Evolutionary conservation across 1,140 invertebrate species (phyloP).

Genomic region (Sogatella furcifera): DNA sequence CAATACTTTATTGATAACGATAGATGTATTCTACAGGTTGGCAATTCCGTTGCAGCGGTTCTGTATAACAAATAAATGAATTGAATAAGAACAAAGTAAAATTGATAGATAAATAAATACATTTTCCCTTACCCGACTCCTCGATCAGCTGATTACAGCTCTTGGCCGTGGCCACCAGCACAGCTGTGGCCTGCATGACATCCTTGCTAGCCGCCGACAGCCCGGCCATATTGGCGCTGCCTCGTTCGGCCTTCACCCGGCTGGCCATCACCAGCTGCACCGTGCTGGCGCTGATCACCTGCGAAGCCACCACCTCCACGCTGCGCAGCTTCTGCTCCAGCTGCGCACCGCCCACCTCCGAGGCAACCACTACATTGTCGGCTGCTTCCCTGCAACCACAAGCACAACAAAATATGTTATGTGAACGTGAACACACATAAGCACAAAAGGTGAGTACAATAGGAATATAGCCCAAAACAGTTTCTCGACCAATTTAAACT

Average conservation of each 20-base stretch:
- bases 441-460: too few relatives aligned
- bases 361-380: slow-evolving; percentile 70
- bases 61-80: too few relatives aligned
- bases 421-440: too few relatives aligned
- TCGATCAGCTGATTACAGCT: slow-evolving; percentile 76
- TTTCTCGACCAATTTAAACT: too few relatives aligned
- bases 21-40: too few relatives aligned
- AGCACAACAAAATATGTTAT: slow-evolving; percentile 16
- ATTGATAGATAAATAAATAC: too few relatives aligned
- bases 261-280: slow-evolving; percentile 95
- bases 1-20: too few relatives aligned
- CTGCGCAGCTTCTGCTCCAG: slow-evolving; percentile 62
- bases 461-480: too few relatives aligned
- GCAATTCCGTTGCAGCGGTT: too few relatives aligned
- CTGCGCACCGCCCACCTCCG: slow-evolving; percentile 56
- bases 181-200: slow-evolving; percentile 81
- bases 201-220: slow-evolving; percentile 74
- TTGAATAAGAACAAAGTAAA: too few relatives aligned
- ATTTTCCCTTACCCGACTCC: slow-evolving; percentile 63
- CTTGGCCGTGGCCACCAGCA: slow-evolving; percentile 87
- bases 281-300: slow-evolving; percentile 94
- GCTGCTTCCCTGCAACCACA: slow-evolving; percentile 62
- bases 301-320: slow-evolving; percentile 73
- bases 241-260: slow-evolving; percentile 77
- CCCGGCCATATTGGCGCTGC: slow-evolving; percentile 62